Percentiles rank a stretch among this genome's conserved stretches.
Evolutionary conservation across 1,140 invertebrate species (phyloP).

Genomic region (Hylyphantes graminicola): DNA sequence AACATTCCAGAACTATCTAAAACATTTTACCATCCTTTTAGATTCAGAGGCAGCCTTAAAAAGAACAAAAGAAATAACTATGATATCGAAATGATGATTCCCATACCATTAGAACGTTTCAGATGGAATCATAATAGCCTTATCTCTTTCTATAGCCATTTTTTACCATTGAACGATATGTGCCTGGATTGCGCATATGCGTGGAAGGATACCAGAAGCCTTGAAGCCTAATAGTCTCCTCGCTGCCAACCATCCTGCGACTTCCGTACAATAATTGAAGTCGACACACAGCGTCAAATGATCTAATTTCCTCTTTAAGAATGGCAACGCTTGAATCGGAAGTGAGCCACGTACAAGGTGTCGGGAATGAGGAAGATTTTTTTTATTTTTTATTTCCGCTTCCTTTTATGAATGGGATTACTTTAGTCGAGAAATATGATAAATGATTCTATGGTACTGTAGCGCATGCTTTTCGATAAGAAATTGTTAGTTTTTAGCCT

Average conservation of each 20-base stretch:
- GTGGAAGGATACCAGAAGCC: not conserved
- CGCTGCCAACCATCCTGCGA: slow-evolving; percentile 12
- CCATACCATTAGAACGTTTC: slow-evolving; percentile 39
- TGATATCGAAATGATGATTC: slow-evolving; percentile 27
- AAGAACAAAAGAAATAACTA: slow-evolving; percentile 32
- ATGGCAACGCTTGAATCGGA: slow-evolving; percentile 14
- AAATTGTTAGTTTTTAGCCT: not conserved
- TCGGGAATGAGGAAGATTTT: not conserved
- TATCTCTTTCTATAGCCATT: not conserved
- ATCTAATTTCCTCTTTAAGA: slow-evolving; percentile 42
- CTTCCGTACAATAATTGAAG: slow-evolving; percentile 52
- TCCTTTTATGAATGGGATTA: slow-evolving; percentile 11
- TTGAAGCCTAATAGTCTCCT: slow-evolving; percentile 11
- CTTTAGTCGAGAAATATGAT: slow-evolving; percentile 23
- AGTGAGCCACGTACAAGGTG: not conserved
- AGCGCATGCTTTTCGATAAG: slow-evolving; percentile 1
- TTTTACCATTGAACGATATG: too few relatives aligned
- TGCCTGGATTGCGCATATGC: not conserved
- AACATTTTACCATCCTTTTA: slow-evolving; percentile 26
- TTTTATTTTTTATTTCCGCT: slow-evolving; percentile 27
- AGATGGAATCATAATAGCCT: slow-evolving; percentile 29
- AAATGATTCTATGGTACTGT: not conserved
- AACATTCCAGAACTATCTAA: slow-evolving; percentile 20
- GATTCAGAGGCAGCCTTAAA: slow-evolving; percentile 12
- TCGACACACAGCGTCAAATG: slow-evolving; percentile 26